These are phyloP conservation scores for Rhyacophila evoluta DNA, from an alignment of 2,888 invertebrate genomes.

Conservation along the genomic window DNA sequence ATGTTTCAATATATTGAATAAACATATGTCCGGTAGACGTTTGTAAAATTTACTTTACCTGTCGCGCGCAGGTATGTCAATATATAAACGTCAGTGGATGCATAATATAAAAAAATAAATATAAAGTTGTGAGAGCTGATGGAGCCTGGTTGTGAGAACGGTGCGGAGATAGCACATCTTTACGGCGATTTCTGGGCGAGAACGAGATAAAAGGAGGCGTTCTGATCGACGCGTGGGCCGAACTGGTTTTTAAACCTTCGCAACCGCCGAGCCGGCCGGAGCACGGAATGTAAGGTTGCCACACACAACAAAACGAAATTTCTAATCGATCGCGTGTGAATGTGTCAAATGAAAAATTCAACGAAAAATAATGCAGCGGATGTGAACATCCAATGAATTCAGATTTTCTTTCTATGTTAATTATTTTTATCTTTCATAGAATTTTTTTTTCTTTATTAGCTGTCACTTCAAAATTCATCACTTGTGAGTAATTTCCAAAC, in stretches of 20 bases:
- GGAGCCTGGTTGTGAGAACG: not conserved
- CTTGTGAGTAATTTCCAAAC: no score
- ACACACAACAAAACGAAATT: slow-evolving; percentile 32
- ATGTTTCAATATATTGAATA: slow-evolving; percentile 24
- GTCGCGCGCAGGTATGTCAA: slow-evolving; percentile 28
- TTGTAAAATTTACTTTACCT: slow-evolving; percentile 25
- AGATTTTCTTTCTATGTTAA: no score
- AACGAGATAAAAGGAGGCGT: slow-evolving; percentile 26
- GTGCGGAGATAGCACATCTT: slow-evolving; percentile 25
- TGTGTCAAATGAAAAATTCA: slow-evolving; percentile 14
- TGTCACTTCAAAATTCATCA: no score
- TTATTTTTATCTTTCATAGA: no score
- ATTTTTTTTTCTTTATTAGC: not conserved
- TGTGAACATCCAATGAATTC: not conserved
- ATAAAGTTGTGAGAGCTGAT: slow-evolving; percentile 23
- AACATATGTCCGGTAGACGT: slow-evolving; percentile 13
- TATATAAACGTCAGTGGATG: slow-evolving; percentile 27
- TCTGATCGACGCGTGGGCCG: slow-evolving; percentile 44
- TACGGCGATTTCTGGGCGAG: not conserved
- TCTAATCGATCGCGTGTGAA: slow-evolving; percentile 24
- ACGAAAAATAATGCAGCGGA: not conserved
- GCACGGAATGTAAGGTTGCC: slow-evolving; percentile 49
- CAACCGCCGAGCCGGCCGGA: slow-evolving; percentile 39
- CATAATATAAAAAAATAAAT: not conserved
- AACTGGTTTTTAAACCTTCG: slow-evolving; percentile 51